Evolutionary conservation across 2,113 vertebrate genomes (phyloP).

Genomic region (Stigmatopora argus): DNA sequence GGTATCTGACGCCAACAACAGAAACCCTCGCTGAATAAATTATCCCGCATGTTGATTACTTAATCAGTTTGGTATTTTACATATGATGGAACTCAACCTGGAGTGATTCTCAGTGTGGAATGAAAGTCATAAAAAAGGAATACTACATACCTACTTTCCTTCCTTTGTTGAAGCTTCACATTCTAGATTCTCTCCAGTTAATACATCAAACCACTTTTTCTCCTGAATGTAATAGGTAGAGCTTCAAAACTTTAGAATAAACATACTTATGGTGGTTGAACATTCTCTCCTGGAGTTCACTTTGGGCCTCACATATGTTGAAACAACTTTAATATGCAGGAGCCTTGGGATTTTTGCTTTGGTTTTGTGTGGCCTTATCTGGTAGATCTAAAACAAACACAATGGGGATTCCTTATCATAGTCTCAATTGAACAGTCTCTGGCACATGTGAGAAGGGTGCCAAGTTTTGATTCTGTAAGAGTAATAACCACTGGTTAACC

Average conservation of each 20-base stretch:
- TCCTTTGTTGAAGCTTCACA: slow-evolving; percentile 11
- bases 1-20: too few relatives aligned
- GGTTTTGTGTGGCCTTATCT: slow-evolving; percentile 37
- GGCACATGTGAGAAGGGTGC: slow-evolving; percentile 23
- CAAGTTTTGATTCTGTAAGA: slow-evolving; percentile 41
- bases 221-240: slow-evolving; percentile 19
- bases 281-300: slow-evolving; percentile 46
- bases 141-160: slow-evolving; percentile 26
- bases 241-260: slow-evolving; percentile 34
- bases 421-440: slow-evolving; percentile 43
- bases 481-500: slow-evolving; percentile 37
- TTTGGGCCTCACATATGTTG: slow-evolving; percentile 45
- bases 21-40: too few relatives aligned
- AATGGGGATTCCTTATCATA: slow-evolving; percentile 41
- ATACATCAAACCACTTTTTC: slow-evolving; percentile 12
- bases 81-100: slow-evolving; percentile 1
- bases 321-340: slow-evolving; percentile 43
- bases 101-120: slow-evolving; percentile 49
- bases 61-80: too few relatives aligned
- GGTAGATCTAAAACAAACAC: slow-evolving; percentile 52
- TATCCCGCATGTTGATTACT: too few relatives aligned
- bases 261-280: slow-evolving; percentile 34
- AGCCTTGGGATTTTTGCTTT: slow-evolving; percentile 47
- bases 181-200: slow-evolving; percentile 1
- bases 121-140: slow-evolving; percentile 28